Percentiles rank a stretch among this genome's conserved stretches.
Conservation (phyloP, 1,140 invertebrate species). For the Acromyrmex heyeri region DNA sequence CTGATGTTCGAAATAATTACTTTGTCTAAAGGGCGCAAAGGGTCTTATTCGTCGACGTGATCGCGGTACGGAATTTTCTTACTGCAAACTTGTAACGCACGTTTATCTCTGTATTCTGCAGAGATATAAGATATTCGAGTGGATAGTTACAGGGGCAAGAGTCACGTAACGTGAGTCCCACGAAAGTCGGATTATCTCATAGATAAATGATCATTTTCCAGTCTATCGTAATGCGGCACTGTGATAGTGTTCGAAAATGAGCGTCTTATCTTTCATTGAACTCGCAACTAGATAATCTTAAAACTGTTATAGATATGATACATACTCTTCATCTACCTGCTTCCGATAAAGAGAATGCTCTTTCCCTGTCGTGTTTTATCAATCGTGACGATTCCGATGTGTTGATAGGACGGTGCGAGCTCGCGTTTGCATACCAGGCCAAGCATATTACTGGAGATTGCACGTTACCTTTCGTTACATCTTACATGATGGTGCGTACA, state of each 20-base stretch:
- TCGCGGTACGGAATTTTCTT: not conserved
- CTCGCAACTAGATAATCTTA: conserved; percentile 12
- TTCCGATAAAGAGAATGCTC: not conserved
- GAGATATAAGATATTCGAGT: conserved; percentile 13
- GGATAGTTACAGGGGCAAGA: not conserved
- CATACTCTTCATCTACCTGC: not conserved
- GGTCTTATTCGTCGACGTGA: conserved; percentile 36
- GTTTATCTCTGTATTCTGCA: conserved; percentile 16
- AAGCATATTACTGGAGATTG: conserved; percentile 76
- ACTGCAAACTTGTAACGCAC: conserved; percentile 34
- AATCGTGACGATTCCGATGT: conserved; percentile 32
- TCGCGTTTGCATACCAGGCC: conserved; percentile 63
- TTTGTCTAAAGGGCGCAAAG: conserved; percentile 30
- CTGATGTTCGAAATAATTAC: conserved; percentile 52
- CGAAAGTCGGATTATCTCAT: conserved; percentile 13
- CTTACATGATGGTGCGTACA: conserved; percentile 46
- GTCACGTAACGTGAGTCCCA: conserved; percentile 33
- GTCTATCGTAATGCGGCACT: not conserved
- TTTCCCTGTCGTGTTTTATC: conserved; percentile 9
- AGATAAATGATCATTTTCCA: conserved; percentile 36
- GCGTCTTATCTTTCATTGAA: conserved; percentile 9
- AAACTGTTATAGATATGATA: not conserved
- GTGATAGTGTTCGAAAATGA: not conserved
- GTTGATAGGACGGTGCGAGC: conserved; percentile 22
- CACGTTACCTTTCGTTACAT: conserved; percentile 72